These are phyloP conservation scores for Microtus pennsylvanicus DNA, from an alignment of 2,113 vertebrate species.

Conservation along the genomic window DNA sequence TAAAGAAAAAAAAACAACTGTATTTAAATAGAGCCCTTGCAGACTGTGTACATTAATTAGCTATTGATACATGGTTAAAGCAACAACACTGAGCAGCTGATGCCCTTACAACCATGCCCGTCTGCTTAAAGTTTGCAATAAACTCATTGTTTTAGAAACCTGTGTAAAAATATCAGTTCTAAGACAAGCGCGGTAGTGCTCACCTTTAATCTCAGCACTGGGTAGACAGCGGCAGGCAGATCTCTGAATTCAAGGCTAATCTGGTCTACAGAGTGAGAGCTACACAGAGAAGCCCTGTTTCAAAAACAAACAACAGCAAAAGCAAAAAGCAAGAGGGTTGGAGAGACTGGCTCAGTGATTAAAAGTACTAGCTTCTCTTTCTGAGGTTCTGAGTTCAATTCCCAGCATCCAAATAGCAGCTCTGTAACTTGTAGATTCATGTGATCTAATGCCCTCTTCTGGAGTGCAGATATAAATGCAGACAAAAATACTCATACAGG, in stretches of 20 bases:
- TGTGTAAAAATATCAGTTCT: background rate
- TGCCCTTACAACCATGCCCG: background rate
- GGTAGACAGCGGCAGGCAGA: too few relatives aligned
- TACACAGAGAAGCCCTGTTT: background rate
- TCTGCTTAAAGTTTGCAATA: background rate
- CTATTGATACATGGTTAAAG: background rate
- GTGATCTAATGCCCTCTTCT: background rate
- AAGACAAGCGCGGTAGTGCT: background rate
- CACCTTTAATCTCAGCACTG: background rate
- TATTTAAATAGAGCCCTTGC: background rate
- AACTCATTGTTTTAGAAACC: background rate
- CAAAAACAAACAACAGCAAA: background rate
- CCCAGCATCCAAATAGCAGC: background rate
- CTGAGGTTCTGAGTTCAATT: background rate
- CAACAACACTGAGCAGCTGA: background rate
- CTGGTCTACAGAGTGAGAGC: background rate
- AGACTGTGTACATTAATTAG: background rate
- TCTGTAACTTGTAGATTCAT: background rate
- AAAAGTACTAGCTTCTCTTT: background rate
- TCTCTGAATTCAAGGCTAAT: background rate
- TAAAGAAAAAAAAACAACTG: rapidly evolving
- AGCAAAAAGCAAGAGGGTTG: background rate
- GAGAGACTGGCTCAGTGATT: background rate
- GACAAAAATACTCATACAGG: background rate
- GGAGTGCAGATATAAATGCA: background rate